A percentile compares a stretch with the other conserved stretches of the same genome.
These are phyloP conservation scores for Hyles euphorbiae DNA, from an alignment of 1,140 invertebrate genomes.

Conservation along the genomic window DNA sequence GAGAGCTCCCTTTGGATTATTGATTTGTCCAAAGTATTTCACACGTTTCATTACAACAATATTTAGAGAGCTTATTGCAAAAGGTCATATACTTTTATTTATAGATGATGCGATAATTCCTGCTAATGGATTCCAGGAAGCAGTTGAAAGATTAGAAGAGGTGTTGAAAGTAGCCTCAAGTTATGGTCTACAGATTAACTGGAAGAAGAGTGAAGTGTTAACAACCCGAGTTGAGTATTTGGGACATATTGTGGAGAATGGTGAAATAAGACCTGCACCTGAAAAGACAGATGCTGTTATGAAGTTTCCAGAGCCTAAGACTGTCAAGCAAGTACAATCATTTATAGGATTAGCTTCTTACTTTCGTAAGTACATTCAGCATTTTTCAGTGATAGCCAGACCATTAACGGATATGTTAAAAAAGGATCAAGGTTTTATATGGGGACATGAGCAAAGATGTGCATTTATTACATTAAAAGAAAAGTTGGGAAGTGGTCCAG, in stretches of 20 bases:
- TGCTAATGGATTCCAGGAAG: constrained; percentile 8
- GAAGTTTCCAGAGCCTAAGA: constrained; percentile 30
- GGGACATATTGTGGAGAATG: constrained; percentile 14
- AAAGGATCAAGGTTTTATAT: constrained; percentile 22
- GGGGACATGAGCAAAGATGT: constrained; percentile 18
- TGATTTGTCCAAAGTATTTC: constrained; percentile 22
- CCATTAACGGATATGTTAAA: constrained; percentile 21
- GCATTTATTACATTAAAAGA: constrained; percentile 33
- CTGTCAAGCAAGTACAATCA: constrained; percentile 35
- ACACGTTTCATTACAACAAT: constrained; percentile 22
- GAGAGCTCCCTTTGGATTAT: constrained; percentile 22
- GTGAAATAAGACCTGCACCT: constrained; percentile 9
- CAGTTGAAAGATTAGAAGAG: constrained; percentile 4
- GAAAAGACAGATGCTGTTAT: constrained; percentile 33
- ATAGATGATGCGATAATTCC: constrained; percentile 23
- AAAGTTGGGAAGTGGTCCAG: constrained; percentile 25
- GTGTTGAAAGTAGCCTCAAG: constrained; percentile 30
- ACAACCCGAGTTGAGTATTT: constrained; percentile 17
- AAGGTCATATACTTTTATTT: constrained; percentile 15
- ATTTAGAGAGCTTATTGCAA: constrained; percentile 19
- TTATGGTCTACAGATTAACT: constrained; percentile 43
- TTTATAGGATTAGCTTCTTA: constrained; percentile 42
- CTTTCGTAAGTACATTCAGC: constrained; percentile 34
- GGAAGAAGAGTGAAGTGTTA: constrained; percentile 12
- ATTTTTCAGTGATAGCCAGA: constrained; percentile 25